Evolutionary conservation across 2,797 vertebrate species (phyloP), one percentile per base, ranked within the genome.

Genomic region (Distichodus sexfasciatus): DNA sequence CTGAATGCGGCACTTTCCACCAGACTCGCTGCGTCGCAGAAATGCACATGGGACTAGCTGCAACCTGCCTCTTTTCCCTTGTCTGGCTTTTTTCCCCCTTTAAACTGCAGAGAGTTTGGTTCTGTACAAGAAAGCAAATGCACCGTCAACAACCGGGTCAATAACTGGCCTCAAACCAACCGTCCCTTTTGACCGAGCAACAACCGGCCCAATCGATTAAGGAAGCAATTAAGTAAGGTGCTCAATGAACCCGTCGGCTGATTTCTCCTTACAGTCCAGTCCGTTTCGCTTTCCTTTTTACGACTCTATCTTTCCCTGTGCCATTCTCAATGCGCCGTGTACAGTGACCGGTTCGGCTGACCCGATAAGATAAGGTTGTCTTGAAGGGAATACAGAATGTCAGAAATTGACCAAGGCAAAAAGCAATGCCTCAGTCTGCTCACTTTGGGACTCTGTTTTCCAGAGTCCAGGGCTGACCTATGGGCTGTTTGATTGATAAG

Each of bases 171-270:
- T 63, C 54, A 69, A 71, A 87, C 81, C 84, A 79, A 75, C 78
- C 76, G 70, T 80, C 75, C 75, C 62, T 50, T 69, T 80, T 77
- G 84, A 83, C 78, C 68, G 63, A 71, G 73, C 85, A 81, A 51
- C 81, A 59, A 76, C 61, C 57, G 78, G 44, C 15, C 66, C 65
- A 73, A 86, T 89, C 75, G 79, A 87, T 84, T 71, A 57, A 82
- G 85, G 83, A 86, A 80, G 81, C 84, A 87, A 88, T 89, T 87
- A 88, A 85, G 79, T 71, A 82, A 78, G 74, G 71, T 64, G 80
- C 77, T 78, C 72, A 63, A 74, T 82, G 79, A 81, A 83, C 83
- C 86, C 75, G 78, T 79, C 72, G 70, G 78, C 48, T 67, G 80
- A 75, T 65, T 59, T 70, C 75, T 75, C 74, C 75, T 66, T 71